Base-by-base conservation (phyloP, 2,113 vertebrate genomes). In the Hiodon tergisus region DNA sequence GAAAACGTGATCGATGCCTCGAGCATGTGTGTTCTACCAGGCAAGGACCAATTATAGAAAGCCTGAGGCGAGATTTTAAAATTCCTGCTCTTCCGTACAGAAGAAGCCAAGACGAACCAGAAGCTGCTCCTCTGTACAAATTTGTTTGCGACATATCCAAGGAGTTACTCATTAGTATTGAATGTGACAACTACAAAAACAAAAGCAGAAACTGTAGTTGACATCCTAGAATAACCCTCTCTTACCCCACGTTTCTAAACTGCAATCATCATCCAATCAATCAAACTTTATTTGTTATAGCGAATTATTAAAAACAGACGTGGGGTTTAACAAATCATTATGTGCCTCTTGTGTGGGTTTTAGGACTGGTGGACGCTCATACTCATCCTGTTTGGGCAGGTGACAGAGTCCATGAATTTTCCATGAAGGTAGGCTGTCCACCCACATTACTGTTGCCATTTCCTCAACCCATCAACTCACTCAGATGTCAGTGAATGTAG, bases 361-460 rank as follows among this genome's bases (percentile, higher is more conserved):
- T 84, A 99, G 97, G 97, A 47, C 79, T 99, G 86, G 90, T 98
- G 75, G 97, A 99, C 76, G 94, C 94, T 14, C 97, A 99, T 83
- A 98, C 97, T 4, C 97, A 99, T 76, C 95, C 97, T 0, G 95
- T 98, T 54, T 98, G 97, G 97, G 95, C 94, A 78, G 97, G 97
- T 5, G 97, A 99, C 80, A 87, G 97, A 78, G 96, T 98, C 17
- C 96, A 98, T 76, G 97, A 99, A 71, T 99, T 99, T 90, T 91
- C 94, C 59, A 95, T 98, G 96, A 99, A 99, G 95, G 97, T 99
- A 94, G 86, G 57, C 61, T 5, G 31, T 63, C 61, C 3, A 2
- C 55, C 3, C 31, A 2, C 10, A 2, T 8, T 57, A 7, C 51
- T 4, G 0, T 52, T 67, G 10, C 6, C 1, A 50, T 31, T 3